Evolutionary conservation across 2,113 vertebrate genomes (phyloP).

Genomic region (Perca fluviatilis): DNA sequence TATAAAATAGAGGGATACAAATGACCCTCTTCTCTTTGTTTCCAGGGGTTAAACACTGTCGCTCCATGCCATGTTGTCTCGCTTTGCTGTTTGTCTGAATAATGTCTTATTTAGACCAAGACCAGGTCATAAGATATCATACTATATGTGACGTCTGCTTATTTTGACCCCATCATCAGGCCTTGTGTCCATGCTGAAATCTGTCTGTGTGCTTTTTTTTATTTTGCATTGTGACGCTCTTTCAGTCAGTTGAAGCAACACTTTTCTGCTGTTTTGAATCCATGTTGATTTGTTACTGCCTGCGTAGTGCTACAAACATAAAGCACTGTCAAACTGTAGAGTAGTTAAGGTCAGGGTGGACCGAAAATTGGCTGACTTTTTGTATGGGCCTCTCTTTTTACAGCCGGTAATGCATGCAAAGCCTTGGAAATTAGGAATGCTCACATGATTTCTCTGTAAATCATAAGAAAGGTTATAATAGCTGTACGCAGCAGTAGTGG

Average conservation of each 20-base stretch:
- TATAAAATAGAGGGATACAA: constrained; percentile 15
- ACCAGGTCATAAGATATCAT: constrained; percentile 6
- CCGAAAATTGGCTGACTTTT: constrained; percentile 17
- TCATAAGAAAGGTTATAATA: constrained; percentile 56
- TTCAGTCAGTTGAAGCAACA: constrained; percentile 22
- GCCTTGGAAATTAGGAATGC: constrained; percentile 54
- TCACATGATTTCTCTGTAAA: constrained; percentile 64
- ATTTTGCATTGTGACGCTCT: constrained; percentile 47
- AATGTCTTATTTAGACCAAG: constrained; percentile 21
- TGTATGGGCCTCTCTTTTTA: constrained; percentile 8
- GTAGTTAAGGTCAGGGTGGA: constrained; percentile 22
- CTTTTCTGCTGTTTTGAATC: constrained; percentile 21
- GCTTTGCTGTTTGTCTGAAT: constrained; percentile 48
- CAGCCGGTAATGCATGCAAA: constrained; percentile 63
- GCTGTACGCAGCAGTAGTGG: constrained; percentile 54
- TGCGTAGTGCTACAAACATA: background rate
- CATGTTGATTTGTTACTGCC: constrained; percentile 23
- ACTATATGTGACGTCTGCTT: constrained; percentile 40
- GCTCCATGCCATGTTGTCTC: constrained; percentile 36
- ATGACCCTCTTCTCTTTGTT: constrained; percentile 22
- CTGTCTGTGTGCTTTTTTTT: constrained; percentile 58
- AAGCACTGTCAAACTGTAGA: constrained; percentile 18
- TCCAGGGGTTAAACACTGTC: constrained; percentile 38
- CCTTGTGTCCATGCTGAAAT: constrained; percentile 40
- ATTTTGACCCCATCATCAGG: constrained; percentile 52